phyloP scores from a whole-genome alignment of 2,888 invertebrate species.

The Caenorhabditis doughertyi region DNA sequence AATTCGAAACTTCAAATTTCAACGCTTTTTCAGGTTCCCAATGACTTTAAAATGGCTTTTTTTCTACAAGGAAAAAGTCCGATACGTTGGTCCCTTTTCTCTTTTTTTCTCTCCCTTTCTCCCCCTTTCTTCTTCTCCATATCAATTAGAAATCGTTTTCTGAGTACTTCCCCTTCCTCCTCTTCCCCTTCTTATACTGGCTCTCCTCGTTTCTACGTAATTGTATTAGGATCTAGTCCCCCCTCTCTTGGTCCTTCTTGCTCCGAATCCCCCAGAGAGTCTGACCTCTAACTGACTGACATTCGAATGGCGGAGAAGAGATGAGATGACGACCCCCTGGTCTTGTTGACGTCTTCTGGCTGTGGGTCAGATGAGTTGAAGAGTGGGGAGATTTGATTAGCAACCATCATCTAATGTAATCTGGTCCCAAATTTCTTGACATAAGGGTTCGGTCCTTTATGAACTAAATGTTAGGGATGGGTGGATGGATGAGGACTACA shows the following conservation, averaged over 20 bases:
- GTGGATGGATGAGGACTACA: no score
- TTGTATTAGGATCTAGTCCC: constrained; percentile 61
- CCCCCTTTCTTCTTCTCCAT: not conserved
- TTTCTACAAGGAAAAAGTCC: no score
- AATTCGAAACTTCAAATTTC: no score
- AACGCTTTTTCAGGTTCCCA: no score
- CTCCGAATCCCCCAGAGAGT: no score
- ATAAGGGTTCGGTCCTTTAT: no score
- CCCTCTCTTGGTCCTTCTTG: not conserved
- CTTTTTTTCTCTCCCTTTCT: no score
- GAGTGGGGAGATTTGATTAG: constrained; percentile 41
- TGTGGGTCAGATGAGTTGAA: not conserved
- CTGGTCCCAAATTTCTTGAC: constrained; percentile 18
- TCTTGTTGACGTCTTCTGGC: constrained; percentile 7
- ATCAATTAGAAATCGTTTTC: constrained; percentile 50
- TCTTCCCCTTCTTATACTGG: not conserved
- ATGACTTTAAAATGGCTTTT: no score
- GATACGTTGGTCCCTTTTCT: not conserved
- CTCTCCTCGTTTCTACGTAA: constrained; percentile 25
- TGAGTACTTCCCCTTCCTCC: constrained; percentile 15
- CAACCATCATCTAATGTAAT: constrained; percentile 4
- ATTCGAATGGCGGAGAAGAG: not conserved
- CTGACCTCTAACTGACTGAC: constrained; percentile 55
- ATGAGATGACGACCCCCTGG: no score
- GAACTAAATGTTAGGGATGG: no score